Evolutionary conservation across 2,888 invertebrate genomes (phyloP).

Genomic region (Drosophila macrospina): DNA sequence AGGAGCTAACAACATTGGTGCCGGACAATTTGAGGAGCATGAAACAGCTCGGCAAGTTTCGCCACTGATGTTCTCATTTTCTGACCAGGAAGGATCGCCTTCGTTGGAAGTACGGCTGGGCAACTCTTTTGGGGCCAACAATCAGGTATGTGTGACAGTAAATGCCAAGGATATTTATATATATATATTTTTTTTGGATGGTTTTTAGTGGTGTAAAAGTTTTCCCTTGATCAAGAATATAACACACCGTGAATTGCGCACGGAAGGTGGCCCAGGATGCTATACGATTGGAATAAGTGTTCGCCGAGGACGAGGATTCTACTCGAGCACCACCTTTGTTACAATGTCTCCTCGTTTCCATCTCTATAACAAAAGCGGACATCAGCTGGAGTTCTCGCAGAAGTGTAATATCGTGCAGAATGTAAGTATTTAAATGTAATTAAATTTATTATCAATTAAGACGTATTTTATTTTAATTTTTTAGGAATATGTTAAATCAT

Average conservation of each 20-base stretch:
- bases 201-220: constrained; percentile 92
- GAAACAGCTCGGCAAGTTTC: constrained; percentile 96
- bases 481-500: constrained; percentile 68
- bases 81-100: constrained; percentile 94
- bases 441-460: neutral
- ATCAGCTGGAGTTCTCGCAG: constrained; percentile 94
- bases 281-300: constrained; percentile 94
- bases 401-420: constrained; percentile 91
- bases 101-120: constrained; percentile 93
- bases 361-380: constrained; percentile 94
- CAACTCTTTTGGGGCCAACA: constrained; percentile 86
- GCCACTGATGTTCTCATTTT: constrained; percentile 96
- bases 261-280: constrained; percentile 85
- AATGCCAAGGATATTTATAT: too few relatives aligned
- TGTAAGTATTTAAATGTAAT: constrained; percentile 85
- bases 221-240: constrained; percentile 94
- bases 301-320: constrained; percentile 94
- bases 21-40: constrained; percentile 97
- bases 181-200: neutral
- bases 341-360: constrained; percentile 97
- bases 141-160: constrained; percentile 85
- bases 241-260: constrained; percentile 88
- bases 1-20: constrained; percentile 90
- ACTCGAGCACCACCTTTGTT: constrained; percentile 95
- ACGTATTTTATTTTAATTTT: constrained; percentile 19